phyloP scores from a whole-genome alignment of 1,140 invertebrate genomes.

The Aleiodes sp. region DNA sequence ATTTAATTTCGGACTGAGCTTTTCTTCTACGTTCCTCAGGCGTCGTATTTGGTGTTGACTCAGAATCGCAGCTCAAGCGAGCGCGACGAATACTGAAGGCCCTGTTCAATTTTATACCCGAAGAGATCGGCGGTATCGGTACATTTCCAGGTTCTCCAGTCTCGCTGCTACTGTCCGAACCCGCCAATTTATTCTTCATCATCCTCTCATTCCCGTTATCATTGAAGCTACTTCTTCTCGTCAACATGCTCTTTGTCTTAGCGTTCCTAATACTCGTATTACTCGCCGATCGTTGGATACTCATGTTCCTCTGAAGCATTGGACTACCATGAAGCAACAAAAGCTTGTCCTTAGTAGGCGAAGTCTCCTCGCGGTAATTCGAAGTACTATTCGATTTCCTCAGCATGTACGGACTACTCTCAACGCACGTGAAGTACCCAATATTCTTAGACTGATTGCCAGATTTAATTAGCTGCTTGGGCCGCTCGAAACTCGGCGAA shows the following conservation, averaged over 20 bases:
- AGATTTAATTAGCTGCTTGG: constrained; percentile 46
- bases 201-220: constrained; percentile 43
- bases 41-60: constrained; percentile 53
- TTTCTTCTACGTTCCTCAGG: constrained; percentile 49
- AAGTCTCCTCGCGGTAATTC: constrained; percentile 47
- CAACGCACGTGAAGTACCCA: constrained; percentile 52
- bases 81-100: constrained; percentile 54
- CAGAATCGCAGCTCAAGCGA: constrained; percentile 51
- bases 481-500: constrained; percentile 46
- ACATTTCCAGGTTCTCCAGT: constrained; percentile 45
- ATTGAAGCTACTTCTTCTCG: constrained; percentile 50
- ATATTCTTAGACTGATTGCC: constrained; percentile 47
- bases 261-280: constrained; percentile 50
- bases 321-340: constrained; percentile 43
- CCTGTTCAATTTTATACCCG: constrained; percentile 53
- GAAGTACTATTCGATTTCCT: constrained; percentile 53
- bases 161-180: constrained; percentile 52
- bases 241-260: constrained; percentile 41
- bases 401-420: constrained; percentile 55
- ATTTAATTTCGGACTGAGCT: constrained; percentile 49
- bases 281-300: constrained; percentile 52
- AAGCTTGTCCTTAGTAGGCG: constrained; percentile 37
- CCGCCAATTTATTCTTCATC: constrained; percentile 30
- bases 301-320: constrained; percentile 40
- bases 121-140: constrained; percentile 41